Base-by-base conservation (phyloP, 2,888 invertebrate genomes). In the Leucoma salicis region DNA sequence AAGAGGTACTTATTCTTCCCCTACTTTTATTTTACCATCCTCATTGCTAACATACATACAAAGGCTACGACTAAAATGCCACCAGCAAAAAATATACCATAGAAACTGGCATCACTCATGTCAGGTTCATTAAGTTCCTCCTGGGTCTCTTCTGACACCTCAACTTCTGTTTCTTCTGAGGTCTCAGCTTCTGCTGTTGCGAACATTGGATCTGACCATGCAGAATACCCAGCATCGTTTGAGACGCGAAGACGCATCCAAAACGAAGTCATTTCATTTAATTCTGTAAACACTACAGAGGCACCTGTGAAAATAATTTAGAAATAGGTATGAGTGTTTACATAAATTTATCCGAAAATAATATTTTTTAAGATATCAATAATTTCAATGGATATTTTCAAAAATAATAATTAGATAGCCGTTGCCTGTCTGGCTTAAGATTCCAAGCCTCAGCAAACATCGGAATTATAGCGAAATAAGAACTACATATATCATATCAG, bases 31-130 rank as follows among this genome's bases (percentile, higher is more conserved):
- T 64, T 69, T 63, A 83, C 74, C 48, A 77, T 29, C 53, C 73
- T 78, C 53, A 82, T 66, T 11, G 47, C 46, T 39, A 82, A 74
- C 70, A 77, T 75, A 46, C 76, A 81, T 1, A 63, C 71, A 6
- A 76, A 69, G 8, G 70, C 62, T 0, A 79, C 35, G 0, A 83
- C 57, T 13, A 76, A 38, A 27, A 86, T 71, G 3, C 75, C 79
- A 10, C 73, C 80, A 6, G 72, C 70, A 25, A 82, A 82, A 44
- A 86, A 77, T 35, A 86, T 63, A 0, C 82, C 83, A 35, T 80
- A 83, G 32, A 81, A 78, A 4, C 73, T 69, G 5, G 49, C 32
- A 14, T 63, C 61, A 2, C 43, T 55, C 11, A 51, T 46, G 12
- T 54, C 47, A 1, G 34, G 31, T 2, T 44, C 45, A 14, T 48